Evolutionary conservation across 1,140 invertebrate species (phyloP).

Genomic region (Diabrotica virgifera): DNA sequence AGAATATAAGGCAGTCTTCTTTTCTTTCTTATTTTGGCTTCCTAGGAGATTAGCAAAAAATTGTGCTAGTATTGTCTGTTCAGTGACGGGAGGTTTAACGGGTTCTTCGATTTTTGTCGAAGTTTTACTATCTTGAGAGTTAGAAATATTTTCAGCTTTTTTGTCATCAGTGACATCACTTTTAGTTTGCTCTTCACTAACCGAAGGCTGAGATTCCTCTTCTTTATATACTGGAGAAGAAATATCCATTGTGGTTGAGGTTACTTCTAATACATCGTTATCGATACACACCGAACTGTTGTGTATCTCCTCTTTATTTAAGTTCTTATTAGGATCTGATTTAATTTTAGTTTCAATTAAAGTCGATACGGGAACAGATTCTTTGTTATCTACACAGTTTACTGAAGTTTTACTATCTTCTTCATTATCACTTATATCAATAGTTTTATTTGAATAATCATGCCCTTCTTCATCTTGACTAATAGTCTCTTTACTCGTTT

Average conservation of each 20-base stretch:
- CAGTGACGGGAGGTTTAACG: slow-evolving; percentile 15
- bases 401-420: not conserved
- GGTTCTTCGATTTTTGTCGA: slow-evolving; percentile 5
- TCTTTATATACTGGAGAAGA: not conserved
- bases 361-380: not conserved
- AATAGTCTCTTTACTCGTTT: not conserved
- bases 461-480: not conserved
- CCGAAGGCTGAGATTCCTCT: not conserved
- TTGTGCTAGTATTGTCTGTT: slow-evolving; percentile 36
- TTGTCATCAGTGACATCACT: not conserved
- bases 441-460: not conserved
- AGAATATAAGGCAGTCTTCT: slow-evolving; percentile 33
- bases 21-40: slow-evolving; percentile 35
- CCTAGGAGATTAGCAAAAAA: slow-evolving; percentile 37
- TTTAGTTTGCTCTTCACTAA: not conserved
- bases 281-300: not conserved
- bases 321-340: not conserved
- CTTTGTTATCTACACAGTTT: slow-evolving; percentile 5
- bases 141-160: not conserved
- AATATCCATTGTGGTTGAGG: not conserved
- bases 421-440: not conserved
- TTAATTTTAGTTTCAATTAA: not conserved
- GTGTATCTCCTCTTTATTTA: not conserved
- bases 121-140: not conserved
- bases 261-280: not conserved